Evolutionary conservation across 2,113 vertebrate species (phyloP).

Genomic region (Calyptommatus sinebrachiatus): DNA sequence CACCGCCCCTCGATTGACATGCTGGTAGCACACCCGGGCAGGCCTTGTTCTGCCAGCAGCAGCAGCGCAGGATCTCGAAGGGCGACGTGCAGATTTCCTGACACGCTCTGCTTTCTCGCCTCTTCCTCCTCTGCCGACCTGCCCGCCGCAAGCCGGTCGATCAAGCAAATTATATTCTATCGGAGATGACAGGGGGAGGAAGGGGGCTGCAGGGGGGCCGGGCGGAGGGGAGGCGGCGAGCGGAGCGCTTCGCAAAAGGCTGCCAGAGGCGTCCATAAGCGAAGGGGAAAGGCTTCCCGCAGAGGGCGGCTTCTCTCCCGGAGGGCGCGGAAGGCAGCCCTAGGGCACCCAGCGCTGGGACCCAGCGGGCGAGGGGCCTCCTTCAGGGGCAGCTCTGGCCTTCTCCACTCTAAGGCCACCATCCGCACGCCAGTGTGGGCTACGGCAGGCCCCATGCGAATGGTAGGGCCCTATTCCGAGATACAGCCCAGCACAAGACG

Average conservation of each 20-base stretch:
- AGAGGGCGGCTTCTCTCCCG: background rate
- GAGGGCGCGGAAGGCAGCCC: background rate
- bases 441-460: no score
- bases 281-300: background rate
- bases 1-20: background rate
- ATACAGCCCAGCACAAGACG: no score
- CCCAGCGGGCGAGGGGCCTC: no score
- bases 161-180: slow-evolving; percentile 26
- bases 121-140: background rate
- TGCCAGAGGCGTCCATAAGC: background rate
- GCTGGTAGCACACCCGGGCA: background rate
- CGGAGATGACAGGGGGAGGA: slow-evolving; percentile 8
- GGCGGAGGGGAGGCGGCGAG: background rate
- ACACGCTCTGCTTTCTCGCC: background rate
- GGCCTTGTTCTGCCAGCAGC: slow-evolving; percentile 1
- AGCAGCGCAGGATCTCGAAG: background rate
- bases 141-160: slow-evolving; percentile 7
- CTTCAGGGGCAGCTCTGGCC: no score
- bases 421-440: no score
- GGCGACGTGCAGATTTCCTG: background rate
- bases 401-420: no score
- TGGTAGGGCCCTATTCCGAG: no score
- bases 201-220: background rate
- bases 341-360: no score
- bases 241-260: background rate